phyloP scores from a whole-genome alignment of 1,140 invertebrate genomes.

The Himalopsyche phryganea region DNA sequence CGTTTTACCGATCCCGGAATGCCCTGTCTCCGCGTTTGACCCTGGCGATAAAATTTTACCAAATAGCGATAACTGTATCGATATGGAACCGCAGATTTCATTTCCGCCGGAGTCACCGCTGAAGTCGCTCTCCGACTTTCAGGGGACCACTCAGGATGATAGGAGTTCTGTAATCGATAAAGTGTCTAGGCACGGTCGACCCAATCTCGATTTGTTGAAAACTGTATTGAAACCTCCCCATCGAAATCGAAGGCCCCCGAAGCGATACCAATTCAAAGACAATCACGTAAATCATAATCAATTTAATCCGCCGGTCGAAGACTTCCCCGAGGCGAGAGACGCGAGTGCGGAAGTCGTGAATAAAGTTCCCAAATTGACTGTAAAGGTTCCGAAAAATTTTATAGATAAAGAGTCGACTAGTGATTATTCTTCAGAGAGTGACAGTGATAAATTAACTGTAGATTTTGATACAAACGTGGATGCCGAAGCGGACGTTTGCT shows the following conservation, averaged over 20 bases:
- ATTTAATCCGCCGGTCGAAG: neutral
- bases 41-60: too few species aligned
- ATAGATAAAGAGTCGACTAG: constrained; percentile 51
- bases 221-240: constrained; percentile 44
- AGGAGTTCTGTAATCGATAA: too few species aligned
- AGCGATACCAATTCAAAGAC: constrained; percentile 43
- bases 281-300: constrained; percentile 1
- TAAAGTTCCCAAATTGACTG: constrained; percentile 50
- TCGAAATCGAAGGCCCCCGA: constrained; percentile 46
- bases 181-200: too few species aligned
- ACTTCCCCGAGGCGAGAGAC: neutral
- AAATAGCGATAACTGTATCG: too few species aligned
- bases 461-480: constrained; percentile 30
- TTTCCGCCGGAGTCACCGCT: too few species aligned
- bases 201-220: constrained; percentile 24
- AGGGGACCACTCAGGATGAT: too few species aligned
- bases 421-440: constrained; percentile 55
- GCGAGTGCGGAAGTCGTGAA: constrained; percentile 43
- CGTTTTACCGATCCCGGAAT: too few species aligned
- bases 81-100: too few species aligned
- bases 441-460: constrained; percentile 56
- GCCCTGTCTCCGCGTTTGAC: too few species aligned
- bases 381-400: constrained; percentile 50
- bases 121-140: too few species aligned
- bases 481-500: neutral